Evolutionary conservation across 2,888 invertebrate genomes (phyloP), one percentile per base, ranked within the genome.

Genomic region (Clepsis dumicolana): DNA sequence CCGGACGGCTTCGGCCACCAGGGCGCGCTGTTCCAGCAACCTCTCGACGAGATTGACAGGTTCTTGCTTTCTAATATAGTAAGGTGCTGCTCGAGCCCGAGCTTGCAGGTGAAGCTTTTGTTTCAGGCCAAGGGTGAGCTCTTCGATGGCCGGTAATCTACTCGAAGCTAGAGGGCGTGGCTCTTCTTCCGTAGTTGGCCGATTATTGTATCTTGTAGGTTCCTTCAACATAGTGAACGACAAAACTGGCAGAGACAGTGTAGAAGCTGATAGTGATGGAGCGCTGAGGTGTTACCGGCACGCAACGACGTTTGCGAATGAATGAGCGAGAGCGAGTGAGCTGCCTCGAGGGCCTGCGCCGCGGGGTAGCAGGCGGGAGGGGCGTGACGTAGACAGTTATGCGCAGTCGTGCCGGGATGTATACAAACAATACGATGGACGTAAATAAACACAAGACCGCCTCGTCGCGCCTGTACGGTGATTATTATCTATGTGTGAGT

Each of bases 341-440:
- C 60, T 64, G 54, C 60, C 65, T 65, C 86, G 80, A 90, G 88
- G 82, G 83, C 85, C 81, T 73, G 86, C 86, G 90, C 81, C 73
- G 86, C 86, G 90, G 89, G 88, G 87, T 80, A 72, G 71, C 75
- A 77, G 78, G 79, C 54, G 61, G 78, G 84, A 82, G 87, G 83
- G 86, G 87, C 77, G 81, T 91, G 93, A 91, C 93, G 92, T 90
- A 85, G 83, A 80, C 86, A 82, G 90, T 72, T 73, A 90, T 93
- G 93, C 93, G 93, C 93, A 93, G 91, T 87, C 91, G 91, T 88
- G 90, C 91, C 92, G 91, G 91, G 87, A 89, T 93, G 93, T 93
- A 91, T 93, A 93, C 93, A 93, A 93, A 93, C 93, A 93, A 93
- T 92, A 91, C 92, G 89, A 85, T 84, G 93, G 93, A 93, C 93